phyloP scores from a whole-genome alignment of 37 sponge, comb jelly and placozoan genomes.

The Bolinopsis microptera region DNA sequence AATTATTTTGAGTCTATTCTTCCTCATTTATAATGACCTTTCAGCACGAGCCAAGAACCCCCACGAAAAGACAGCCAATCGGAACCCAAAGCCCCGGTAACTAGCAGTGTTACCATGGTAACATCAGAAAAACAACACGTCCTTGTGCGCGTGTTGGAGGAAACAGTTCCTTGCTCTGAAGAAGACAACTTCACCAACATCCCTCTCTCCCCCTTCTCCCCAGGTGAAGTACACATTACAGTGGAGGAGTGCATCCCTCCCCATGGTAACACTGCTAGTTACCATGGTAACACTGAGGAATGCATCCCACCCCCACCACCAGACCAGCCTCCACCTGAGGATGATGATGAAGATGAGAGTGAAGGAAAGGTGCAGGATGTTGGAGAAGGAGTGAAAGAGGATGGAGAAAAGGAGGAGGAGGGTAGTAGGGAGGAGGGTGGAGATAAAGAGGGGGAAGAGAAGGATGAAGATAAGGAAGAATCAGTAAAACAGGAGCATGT shows the following conservation, averaged over 20 bases:
- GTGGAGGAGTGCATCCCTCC: background rate
- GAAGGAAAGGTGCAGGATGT: background rate
- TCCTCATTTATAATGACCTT: background rate
- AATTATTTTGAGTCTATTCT: background rate
- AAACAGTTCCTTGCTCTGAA: too few species aligned
- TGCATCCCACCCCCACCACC: background rate
- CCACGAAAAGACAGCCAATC: background rate
- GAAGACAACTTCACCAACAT: background rate
- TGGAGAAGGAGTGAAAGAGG: background rate
- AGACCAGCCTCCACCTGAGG: background rate
- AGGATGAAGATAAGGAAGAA: too few species aligned
- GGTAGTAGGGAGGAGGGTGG: background rate
- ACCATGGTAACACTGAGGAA: background rate
- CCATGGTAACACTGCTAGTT: background rate
- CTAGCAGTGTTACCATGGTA: background rate
- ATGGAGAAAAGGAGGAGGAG: background rate
- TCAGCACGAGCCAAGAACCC: background rate
- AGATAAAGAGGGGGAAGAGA: background rate
- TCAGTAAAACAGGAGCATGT: too few species aligned
- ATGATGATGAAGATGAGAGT: background rate
- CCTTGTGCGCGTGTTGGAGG: too few species aligned
- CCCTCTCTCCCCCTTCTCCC: background rate
- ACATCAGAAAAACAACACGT: background rate
- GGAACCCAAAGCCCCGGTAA: background rate
- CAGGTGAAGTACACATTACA: background rate